phyloP scores from a whole-genome alignment of 2,113 vertebrate genomes.

The Serilophus lunatus region DNA sequence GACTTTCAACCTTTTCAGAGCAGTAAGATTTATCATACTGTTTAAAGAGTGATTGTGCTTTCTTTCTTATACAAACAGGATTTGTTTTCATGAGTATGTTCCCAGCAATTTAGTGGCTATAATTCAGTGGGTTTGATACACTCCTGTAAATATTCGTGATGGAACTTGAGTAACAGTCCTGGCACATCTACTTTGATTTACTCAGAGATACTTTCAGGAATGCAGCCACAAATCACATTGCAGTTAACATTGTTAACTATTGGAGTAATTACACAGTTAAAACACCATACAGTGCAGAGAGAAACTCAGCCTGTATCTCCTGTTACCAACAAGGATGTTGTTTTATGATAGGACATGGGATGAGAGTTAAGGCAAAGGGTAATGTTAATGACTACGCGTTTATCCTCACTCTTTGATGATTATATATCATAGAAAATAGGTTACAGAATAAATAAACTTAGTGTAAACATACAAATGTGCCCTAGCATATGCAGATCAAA shows the following conservation, averaged over 20 bases:
- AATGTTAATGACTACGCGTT: neutral
- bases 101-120: conserved; percentile 28
- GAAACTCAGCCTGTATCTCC: neutral
- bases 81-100: conserved; percentile 44
- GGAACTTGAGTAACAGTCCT: conserved; percentile 51
- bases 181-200: conserved; percentile 13
- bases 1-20: conserved; percentile 62
- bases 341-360: neutral
- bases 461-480: neutral
- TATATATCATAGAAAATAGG: neutral
- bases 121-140: conserved; percentile 55
- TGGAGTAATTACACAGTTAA: neutral
- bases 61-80: conserved; percentile 31
- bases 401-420: neutral
- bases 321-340: neutral
- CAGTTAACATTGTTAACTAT: neutral
- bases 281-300: neutral
- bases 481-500: neutral
- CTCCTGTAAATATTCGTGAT: conserved; percentile 63
- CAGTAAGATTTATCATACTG: conserved; percentile 55
- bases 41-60: conserved; percentile 64
- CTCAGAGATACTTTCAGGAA: neutral
- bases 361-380: neutral
- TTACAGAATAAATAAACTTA: neutral
- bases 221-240: neutral